Base-by-base conservation (phyloP, 92 coral and sea anemone species). In the Anthopleura xanthogrammica region DNA sequence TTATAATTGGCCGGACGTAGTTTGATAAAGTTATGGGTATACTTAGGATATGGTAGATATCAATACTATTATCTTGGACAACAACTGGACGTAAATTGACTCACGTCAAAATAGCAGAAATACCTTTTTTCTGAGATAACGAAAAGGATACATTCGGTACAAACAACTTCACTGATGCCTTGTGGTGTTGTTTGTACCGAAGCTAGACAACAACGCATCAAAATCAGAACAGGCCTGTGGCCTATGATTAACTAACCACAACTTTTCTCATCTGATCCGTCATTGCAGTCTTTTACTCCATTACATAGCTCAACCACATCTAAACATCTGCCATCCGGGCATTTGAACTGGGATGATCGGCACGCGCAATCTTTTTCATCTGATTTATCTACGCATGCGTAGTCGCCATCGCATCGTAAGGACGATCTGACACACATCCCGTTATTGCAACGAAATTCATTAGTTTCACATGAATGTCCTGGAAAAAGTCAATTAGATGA, bases 331-430 rank as follows among this genome's bases (percentile, higher is more conserved):
- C 91, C 90, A 55, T 77, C 76, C 50, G 82, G 77, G 76, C 97
- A 93, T 41, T 73, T 78, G 77, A 93, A 87, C 75, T 93, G 88
- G 14, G 71, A 74, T 20, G 91, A 75, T 56, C 88, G 76, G 65
- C 97, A 93, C 39, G 79, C 87, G 60, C 97, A 93, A 80, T 89
- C 79, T 12, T 24, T 62, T 82, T 93, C 97, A 77, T 93, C 95
- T 77, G 95, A 91, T 6, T 78, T 77, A 57, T 93, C 97, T 22
- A 89, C 70, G 29, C 97, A 93, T 14, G 87, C 87, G 48, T 23
- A 36, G 62, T 93, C 97, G 7, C 95, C 87, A 70, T 93, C 95
- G 77, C 97, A 93, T 3, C 90, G 91, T 57, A 86, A 68, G 56
- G 55, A 75, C 54, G 77, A 78, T 68, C 83, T 60, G 22, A 93